Evolutionary conservation across 1,140 invertebrate species (phyloP).

Genomic region (Aphaenogaster rudis): DNA sequence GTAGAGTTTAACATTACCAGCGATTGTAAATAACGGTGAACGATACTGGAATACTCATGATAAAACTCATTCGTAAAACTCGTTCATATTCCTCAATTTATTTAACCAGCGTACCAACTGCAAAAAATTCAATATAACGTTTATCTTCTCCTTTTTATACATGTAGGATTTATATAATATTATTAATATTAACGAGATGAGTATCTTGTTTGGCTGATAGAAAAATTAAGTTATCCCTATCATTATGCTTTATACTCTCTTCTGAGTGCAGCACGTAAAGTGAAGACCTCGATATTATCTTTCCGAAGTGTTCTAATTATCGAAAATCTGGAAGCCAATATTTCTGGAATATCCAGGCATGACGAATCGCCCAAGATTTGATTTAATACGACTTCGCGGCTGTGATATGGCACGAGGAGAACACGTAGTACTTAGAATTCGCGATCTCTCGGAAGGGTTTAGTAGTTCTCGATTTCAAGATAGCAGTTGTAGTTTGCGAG

Average conservation of each 20-base stretch:
- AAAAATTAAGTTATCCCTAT: constrained; percentile 10
- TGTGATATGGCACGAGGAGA: not conserved
- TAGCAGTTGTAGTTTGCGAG: constrained; percentile 39
- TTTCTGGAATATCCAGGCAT: not conserved
- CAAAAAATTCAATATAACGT: not conserved
- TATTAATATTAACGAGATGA: not conserved
- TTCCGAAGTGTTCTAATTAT: not conserved
- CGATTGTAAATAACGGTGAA: not conserved
- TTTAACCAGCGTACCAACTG: not conserved
- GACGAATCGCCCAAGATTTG: constrained; percentile 36
- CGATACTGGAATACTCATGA: constrained; percentile 16
- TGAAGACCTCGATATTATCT: not conserved
- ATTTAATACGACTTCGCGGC: constrained; percentile 10
- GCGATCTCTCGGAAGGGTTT: constrained; percentile 23
- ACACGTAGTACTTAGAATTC: constrained; percentile 25
- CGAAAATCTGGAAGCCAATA: not conserved
- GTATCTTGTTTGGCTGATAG: not conserved
- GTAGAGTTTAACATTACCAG: constrained; percentile 3
- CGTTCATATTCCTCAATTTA: not conserved
- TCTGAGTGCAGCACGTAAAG: not conserved
- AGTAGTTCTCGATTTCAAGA: constrained; percentile 53
- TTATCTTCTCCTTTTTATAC: not conserved
- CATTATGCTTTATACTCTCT: not conserved
- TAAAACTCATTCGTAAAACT: not conserved
- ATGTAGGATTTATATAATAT: not conserved